Evolutionary conservation across 2,797 vertebrate species (phyloP), one percentile per base, ranked within the genome.

Genomic region (Eulemur mongoz): DNA sequence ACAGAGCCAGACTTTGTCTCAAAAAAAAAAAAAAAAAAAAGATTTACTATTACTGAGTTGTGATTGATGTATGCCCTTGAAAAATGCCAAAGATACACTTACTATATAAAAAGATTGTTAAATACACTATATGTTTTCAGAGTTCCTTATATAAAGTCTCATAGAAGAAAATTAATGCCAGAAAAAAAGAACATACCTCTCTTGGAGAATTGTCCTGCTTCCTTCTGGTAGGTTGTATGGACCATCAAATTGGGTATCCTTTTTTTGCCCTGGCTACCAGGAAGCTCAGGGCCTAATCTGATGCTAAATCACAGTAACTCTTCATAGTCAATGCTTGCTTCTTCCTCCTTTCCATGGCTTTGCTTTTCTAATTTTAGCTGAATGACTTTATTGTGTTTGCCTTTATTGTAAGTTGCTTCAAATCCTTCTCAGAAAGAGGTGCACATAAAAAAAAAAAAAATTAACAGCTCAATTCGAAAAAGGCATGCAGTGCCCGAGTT

Each of bases 401-500:
- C 84, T 96, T 95, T 96, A 94, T 87, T 82, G 43, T 87, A 95
- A 95, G 91, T 93, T 96, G 79, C 78, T 94, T 92, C 70, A 57
- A 96, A 94, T 96, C 83, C 89, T 96, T 98, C 95, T 96, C 87
- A 93, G 83, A 97, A 95, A 96, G 95, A 95, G 91, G 92, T 94
- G 35, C n/a, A 59, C 83, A 93, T 87, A 78, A 43, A 70, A 81
- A 90, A 75, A 73, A 81, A 91, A 81, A 93, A 89, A 95, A 87
- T 63, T 94, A 95, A 89, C 96, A 97, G 82, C 86, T 97, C 95
- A 96, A 94, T 95, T 92, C 87, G 96, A 75, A 96, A 95, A 91
- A 92, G 65, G 90, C 94, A 94, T 65, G 40, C 65, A 93, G 90
- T 88, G 85, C 69, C 72, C 0, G 35, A 94, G 94, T 84, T 93